These are phyloP conservation scores for Drosophila insularis DNA, from an alignment of 1,140 invertebrate species.

Conservation along the genomic window DNA sequence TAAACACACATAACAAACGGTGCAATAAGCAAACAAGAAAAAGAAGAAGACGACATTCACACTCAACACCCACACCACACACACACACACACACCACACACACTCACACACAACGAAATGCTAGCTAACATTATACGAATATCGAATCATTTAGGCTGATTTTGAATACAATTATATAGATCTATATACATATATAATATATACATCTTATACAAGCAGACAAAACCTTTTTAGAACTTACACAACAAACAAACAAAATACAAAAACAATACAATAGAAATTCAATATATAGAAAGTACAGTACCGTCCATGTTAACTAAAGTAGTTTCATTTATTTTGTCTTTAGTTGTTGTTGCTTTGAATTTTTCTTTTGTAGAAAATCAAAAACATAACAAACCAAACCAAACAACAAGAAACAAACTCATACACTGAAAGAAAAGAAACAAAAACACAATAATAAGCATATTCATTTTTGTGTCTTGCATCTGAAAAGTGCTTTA, in stretches of 20 bases:
- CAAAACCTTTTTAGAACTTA: not conserved
- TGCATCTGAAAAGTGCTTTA: conserved; percentile 1
- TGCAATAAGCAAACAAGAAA: conserved; percentile 16
- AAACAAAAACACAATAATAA: conserved; percentile 8
- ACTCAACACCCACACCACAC: conserved; percentile 21
- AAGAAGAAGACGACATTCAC: not conserved
- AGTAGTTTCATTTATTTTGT: conserved; percentile 45
- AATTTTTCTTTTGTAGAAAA: conserved; percentile 1
- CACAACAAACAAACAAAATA: not conserved
- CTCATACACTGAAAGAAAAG: conserved; percentile 33
- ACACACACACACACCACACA: not conserved
- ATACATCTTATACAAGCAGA: conserved; percentile 21
- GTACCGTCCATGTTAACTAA: conserved; percentile 67
- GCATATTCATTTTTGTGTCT: conserved; percentile 26
- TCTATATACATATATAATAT: conserved; percentile 22
- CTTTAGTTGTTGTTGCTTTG: conserved; percentile 35
- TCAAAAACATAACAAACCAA: not conserved
- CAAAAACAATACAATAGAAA: not conserved
- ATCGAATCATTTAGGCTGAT: conserved; percentile 46
- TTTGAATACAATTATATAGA: conserved; percentile 34
- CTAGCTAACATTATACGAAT: conserved; percentile 45
- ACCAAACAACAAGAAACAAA: not conserved
- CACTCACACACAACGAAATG: conserved; percentile 31
- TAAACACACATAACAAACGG: conserved; percentile 32
- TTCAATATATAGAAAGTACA: conserved; percentile 41